Percentiles rank a stretch among this genome's conserved stretches.
Conservation (phyloP, 1,140 invertebrate species). For the Stratiolaelaps scimitus region DNA sequence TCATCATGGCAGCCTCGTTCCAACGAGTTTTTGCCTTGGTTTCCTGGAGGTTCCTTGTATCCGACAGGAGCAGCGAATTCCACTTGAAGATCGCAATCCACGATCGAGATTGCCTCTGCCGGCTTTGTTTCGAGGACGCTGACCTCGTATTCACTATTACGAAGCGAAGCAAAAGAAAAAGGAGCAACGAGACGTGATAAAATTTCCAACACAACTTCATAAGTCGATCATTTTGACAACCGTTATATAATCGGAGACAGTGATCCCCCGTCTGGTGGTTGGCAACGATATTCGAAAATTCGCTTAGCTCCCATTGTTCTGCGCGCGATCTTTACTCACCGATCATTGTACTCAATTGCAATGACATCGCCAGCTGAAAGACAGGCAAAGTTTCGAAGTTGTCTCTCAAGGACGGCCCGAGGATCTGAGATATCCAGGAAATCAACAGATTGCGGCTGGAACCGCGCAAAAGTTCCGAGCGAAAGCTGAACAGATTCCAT, state of each 20-base stretch:
- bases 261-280: no score
- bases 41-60: constrained; percentile 23
- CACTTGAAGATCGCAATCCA: constrained; percentile 26
- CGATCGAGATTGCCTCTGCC: background rate
- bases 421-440: constrained; percentile 49
- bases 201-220: no score
- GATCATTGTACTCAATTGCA: constrained; percentile 44
- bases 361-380: constrained; percentile 46
- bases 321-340: no score
- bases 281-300: no score
- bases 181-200: no score
- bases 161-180: background rate
- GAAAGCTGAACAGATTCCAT: constrained; percentile 45
- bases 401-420: constrained; percentile 47
- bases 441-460: constrained; percentile 47
- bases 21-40: background rate
- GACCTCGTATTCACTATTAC: background rate
- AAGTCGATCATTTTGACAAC: no score
- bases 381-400: constrained; percentile 47
- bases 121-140: constrained; percentile 27
- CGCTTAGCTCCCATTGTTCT: no score
- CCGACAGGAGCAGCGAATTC: constrained; percentile 27
- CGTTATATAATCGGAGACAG: no score
- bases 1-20: background rate
- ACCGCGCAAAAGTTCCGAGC: constrained; percentile 47